Conservation (phyloP, 2,888 invertebrate genomes). For the Stegophylla sp. region DNA sequence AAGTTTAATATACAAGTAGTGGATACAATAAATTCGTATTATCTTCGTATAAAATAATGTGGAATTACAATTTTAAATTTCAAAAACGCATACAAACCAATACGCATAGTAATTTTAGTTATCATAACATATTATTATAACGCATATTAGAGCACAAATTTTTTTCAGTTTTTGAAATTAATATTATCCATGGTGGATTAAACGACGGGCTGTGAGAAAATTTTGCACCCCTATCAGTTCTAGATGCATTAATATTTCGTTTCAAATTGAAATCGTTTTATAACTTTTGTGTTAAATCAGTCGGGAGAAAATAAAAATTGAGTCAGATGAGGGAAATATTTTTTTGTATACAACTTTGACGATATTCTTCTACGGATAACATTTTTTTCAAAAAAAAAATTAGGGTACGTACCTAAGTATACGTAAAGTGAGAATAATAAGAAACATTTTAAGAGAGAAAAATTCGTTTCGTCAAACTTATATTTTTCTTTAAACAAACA, state of each 20-base stretch:
- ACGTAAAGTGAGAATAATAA: neutral
- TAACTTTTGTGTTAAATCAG: neutral
- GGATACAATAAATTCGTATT: too few relatives aligned
- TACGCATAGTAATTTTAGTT: too few relatives aligned
- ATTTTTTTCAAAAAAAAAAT: neutral
- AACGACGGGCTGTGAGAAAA: too few relatives aligned
- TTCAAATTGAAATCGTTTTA: neutral
- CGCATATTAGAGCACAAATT: too few relatives aligned
- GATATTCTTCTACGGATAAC: neutral
- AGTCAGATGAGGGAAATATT: neutral
- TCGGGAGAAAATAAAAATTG: neutral
- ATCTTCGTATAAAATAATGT: too few relatives aligned
- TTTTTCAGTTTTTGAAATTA: too few relatives aligned
- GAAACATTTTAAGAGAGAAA: neutral
- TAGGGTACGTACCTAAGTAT: neutral
- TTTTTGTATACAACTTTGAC: neutral
- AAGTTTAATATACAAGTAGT: too few relatives aligned
- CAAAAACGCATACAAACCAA: too few relatives aligned
- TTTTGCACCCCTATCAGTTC: too few relatives aligned
- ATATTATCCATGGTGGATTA: too few relatives aligned
- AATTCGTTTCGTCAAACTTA: neutral
- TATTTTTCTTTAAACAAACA: conserved; percentile 11
- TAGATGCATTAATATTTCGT: too few relatives aligned
- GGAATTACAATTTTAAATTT: too few relatives aligned
- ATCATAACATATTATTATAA: neutral